Evolutionary conservation across 2,113 vertebrate genomes (phyloP), one percentile per base, ranked within the genome.

Genomic region (Syrmaticus mikado): DNA sequence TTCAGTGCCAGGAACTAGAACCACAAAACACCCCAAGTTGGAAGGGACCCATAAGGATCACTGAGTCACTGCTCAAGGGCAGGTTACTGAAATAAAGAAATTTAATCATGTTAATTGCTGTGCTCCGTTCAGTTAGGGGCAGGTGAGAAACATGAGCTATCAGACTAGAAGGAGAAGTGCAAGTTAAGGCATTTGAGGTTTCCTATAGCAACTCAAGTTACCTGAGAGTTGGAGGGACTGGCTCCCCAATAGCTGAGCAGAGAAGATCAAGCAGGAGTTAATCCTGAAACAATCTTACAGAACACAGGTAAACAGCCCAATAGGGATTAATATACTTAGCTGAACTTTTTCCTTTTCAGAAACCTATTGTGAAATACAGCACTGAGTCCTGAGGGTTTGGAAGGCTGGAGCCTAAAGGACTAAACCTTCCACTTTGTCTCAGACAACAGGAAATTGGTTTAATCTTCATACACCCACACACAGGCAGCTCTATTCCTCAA

Each of bases 371-470:
- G 60, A 91, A 92, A 89, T 40, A 8, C 76, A 87, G 40, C 22
- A 85, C 70, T 80, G 82, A 87, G 72, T 77, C 84, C 92, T 11
- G 45, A 74, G 46, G 70, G 20, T 70, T 80, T 94, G 87, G 87
- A 89, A 91, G 50, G 50, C 68, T 41, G 24, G 1, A 38, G 82
- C 65, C 84, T 40, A 34, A 85, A 95, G 85, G 65, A 83, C 61
- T 90, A 90, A 94, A 74, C 46, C 52, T 77, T 91, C 68, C 85
- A 88, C 34, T 86, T 17, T 11, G 19, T 77, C 62, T 71, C 73
- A 88, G 76, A 91, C 72, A 92, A 91, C 50, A 92, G 87, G 78
- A 93, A 96, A 93, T 41, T 46, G 38, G 75, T 85, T 87, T 91
- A 67, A 87, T 93, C 87, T 91, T 85, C 71, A 89, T n/a, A 68